phyloP scores from a whole-genome alignment of 2,113 vertebrate species.

The Pampusana beccarii region DNA sequence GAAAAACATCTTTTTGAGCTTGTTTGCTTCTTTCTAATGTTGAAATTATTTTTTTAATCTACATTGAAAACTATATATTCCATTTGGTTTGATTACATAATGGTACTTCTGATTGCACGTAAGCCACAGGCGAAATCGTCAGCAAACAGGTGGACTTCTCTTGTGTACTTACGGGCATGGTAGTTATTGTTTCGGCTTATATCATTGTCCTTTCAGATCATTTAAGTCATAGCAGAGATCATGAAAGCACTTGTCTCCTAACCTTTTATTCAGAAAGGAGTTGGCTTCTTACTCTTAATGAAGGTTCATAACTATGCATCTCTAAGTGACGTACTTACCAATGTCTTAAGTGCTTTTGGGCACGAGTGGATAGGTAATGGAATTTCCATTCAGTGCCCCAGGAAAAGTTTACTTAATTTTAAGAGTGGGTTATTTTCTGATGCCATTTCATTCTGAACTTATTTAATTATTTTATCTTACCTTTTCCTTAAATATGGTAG shows the following conservation, averaged over 20 bases:
- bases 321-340: neutral
- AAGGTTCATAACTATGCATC: neutral
- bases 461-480: neutral
- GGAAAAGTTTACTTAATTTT: neutral
- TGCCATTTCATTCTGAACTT: neutral
- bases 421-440: neutral
- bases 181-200: neutral
- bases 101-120: neutral
- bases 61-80: neutral
- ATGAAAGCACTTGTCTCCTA: neutral
- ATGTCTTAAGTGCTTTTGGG: neutral
- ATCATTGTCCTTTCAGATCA: neutral
- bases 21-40: neutral
- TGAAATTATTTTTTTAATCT: neutral
- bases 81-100: neutral
- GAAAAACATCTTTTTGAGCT: neutral
- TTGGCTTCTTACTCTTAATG: neutral
- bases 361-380: neutral
- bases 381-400: neutral
- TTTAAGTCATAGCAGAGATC: neutral
- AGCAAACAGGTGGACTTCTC: neutral
- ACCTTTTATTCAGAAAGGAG: neutral
- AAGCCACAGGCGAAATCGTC: neutral
- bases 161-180: neutral
- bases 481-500: neutral